Evolutionary conservation across 2,113 vertebrate species (phyloP).

Genomic region (Chionomys nivalis): DNA sequence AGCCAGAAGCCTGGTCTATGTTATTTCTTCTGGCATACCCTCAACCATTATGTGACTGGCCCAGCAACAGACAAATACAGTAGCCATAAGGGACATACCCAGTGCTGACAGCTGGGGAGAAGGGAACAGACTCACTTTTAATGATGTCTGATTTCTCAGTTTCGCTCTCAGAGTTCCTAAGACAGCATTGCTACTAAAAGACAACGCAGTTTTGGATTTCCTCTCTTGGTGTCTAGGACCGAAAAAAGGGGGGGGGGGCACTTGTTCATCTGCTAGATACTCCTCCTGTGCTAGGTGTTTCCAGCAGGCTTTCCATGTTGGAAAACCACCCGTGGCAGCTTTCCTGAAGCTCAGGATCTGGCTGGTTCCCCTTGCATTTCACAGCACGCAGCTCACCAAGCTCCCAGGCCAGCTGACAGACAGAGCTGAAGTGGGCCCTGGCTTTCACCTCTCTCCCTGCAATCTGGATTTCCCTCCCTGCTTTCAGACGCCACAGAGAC

Average conservation of each 20-base stretch:
- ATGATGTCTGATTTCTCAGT: background rate
- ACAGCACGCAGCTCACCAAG: background rate
- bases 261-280: slow-evolving; percentile 37
- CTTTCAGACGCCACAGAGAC: slow-evolving; percentile 27
- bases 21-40: background rate
- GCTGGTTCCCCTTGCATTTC: background rate
- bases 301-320: slow-evolving; percentile 17
- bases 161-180: background rate
- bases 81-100: background rate
- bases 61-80: too few species aligned
- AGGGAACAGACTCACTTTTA: background rate
- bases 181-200: slow-evolving; percentile 63
- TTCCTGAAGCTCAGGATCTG: slow-evolving; percentile 20
- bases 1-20: background rate
- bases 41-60: background rate
- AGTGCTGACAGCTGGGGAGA: background rate
- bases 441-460: background rate
- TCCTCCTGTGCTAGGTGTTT: slow-evolving; percentile 41
- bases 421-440: background rate
- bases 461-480: slow-evolving; percentile 54
- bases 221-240: slow-evolving; percentile 61
- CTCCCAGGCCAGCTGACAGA: slow-evolving; percentile 51
- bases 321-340: slow-evolving; percentile 61
- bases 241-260: slow-evolving; percentile 16
- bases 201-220: slow-evolving; percentile 43